Evolutionary conservation across 2,797 vertebrate genomes (phyloP).

Genomic region (Chelidonichthys spinosus): DNA sequence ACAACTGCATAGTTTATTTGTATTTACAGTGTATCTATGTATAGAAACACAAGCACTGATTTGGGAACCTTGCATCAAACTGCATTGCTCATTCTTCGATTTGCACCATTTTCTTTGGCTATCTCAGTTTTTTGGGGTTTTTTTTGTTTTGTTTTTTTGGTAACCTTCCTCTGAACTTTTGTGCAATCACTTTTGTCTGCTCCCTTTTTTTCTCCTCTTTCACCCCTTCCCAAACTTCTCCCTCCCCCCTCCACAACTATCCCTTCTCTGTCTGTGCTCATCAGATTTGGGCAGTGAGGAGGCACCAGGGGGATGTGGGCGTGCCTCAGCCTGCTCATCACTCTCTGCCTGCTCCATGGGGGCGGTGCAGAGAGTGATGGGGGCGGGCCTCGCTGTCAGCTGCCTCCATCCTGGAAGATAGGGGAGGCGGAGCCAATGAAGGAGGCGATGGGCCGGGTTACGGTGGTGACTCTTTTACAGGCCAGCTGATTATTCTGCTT

Average conservation of each 20-base stretch:
- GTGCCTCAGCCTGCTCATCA: slow-evolving; percentile 88
- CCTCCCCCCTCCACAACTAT: background rate
- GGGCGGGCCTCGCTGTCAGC: slow-evolving; percentile 83
- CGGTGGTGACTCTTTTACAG: slow-evolving; percentile 91
- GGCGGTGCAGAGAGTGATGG: slow-evolving; percentile 87
- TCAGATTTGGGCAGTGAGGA: slow-evolving; percentile 54
- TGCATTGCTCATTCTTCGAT: background rate
- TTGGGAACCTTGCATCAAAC: background rate
- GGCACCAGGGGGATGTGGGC: slow-evolving; percentile 86
- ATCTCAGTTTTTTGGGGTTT: background rate
- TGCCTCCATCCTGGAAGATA: slow-evolving; percentile 87
- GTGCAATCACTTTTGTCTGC: slow-evolving; percentile 25
- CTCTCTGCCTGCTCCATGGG: slow-evolving; percentile 91
- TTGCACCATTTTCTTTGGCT: background rate
- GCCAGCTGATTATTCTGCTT: slow-evolving; percentile 94
- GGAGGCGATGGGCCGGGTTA: slow-evolving; percentile 85
- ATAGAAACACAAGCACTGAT: background rate
- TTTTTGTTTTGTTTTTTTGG: too few relatives aligned
- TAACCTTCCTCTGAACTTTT: slow-evolving; percentile 42
- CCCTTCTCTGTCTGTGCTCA: slow-evolving; percentile 12
- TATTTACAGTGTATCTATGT: background rate
- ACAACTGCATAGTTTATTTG: background rate
- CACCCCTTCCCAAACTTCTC: background rate
- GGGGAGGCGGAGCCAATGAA: slow-evolving; percentile 88
- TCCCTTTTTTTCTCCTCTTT: slow-evolving; percentile 6